Base-by-base conservation (phyloP, 30 jellyfish, hydroid and myxozoan genomes). In the Turritopsis rubra region DNA sequence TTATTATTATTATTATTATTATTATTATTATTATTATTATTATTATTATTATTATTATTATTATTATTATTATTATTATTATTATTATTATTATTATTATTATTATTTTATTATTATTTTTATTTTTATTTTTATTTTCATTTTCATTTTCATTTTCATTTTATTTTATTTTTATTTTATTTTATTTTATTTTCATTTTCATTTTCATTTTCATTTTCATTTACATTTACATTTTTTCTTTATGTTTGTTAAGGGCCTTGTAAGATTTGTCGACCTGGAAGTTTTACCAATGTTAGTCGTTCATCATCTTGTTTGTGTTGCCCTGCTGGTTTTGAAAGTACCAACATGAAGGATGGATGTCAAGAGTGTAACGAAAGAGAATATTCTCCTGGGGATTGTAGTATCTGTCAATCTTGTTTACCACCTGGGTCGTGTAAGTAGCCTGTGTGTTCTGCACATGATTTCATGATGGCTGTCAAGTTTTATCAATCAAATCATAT, bases 311-410 rank as follows among this genome's bases (percentile, higher is more conserved):
- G 98, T 72, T 81, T 76, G 73, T 93, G 98, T 80, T 93, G 98
- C 76, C 95, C 96, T 18, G 93, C 96, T 17, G 98, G 98, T 13
- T 86, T 72, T 71, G 98, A 88, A 70, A 89, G 90, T 21, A 93
- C 96, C 28, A n/a, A 79, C 80, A 88, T 82, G 96, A 87, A 87
- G 53, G 84, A 87, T 7, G 84, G 94, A 27, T 93, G 98, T 78
- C 90, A 77, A 53, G 89, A 84, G 0, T 93, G 98, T 66, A 89
- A 75, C 29, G 85, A 81, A 16, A 79, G 85, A 52, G 98, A 93
- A 70, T 93, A 89, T 88, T 93, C 98, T n/a, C 52, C 84, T 7
- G 98, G 96, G 29, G 73, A 81, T 27, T 93, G 98, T 71, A 54
- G 54, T 8, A 88, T 74, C 17, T 93, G 98, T 52, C 79, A 76